Evolutionary conservation across 2,797 vertebrate species (phyloP).

Genomic region (Novumbra hubbsi): DNA sequence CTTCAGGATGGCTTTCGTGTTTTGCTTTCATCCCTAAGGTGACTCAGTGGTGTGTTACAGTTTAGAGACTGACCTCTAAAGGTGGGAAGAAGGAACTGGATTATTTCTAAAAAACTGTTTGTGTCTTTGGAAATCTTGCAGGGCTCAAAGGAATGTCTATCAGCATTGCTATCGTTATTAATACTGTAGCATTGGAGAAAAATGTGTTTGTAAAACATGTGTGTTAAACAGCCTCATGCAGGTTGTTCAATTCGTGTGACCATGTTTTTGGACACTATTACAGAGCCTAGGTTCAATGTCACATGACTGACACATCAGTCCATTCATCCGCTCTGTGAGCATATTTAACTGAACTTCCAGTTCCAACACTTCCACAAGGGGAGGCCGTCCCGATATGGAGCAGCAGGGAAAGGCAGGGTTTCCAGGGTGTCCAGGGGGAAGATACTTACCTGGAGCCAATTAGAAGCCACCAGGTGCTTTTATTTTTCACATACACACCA

Average conservation of each 20-base stretch:
- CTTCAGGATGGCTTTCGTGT: background rate
- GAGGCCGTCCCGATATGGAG: background rate
- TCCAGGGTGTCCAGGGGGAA: background rate
- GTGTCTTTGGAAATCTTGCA: no score
- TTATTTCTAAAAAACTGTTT: background rate
- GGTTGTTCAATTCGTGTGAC: background rate
- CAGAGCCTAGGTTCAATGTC: background rate
- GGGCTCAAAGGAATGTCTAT: no score
- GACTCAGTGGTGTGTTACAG: background rate
- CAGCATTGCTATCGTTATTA: no score
- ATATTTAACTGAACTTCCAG: background rate
- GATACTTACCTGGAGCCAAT: background rate
- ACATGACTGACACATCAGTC: background rate
- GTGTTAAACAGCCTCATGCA: background rate
- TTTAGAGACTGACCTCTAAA: background rate
- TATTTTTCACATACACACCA: background rate
- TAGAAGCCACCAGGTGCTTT: constrained; percentile 15
- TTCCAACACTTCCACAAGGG: background rate
- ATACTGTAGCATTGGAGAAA: background rate
- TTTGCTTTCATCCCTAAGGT: background rate
- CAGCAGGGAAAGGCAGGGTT: background rate
- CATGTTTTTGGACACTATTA: background rate
- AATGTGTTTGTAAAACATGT: background rate
- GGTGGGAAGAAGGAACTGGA: background rate
- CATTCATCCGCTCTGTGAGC: background rate